Conservation (phyloP, 1,140 invertebrate genomes). For the Drosophila willistoni region DNA sequence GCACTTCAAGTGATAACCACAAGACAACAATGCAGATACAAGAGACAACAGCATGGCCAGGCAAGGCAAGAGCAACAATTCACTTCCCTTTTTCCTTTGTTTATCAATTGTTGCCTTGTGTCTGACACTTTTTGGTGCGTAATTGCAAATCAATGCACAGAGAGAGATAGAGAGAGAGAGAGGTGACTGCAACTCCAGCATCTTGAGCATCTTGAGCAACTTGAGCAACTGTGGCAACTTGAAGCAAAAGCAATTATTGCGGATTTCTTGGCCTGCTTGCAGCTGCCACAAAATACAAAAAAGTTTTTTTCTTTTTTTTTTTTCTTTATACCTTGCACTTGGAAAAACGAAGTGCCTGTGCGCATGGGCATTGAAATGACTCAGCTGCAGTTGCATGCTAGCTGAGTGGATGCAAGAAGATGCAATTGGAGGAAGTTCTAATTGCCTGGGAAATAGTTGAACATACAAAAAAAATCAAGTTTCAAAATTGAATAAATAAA, state of each 20-base stretch:
- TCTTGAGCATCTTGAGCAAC: neutral
- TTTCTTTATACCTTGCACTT: conserved; percentile 23
- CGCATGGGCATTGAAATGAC: conserved; percentile 38
- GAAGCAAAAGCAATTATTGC: conserved; percentile 32
- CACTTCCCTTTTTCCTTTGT: conserved; percentile 43
- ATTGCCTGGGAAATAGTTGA: conserved; percentile 54
- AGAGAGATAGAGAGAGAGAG: conserved; percentile 5
- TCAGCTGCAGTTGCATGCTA: conserved; percentile 32
- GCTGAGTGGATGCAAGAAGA: conserved; percentile 8
- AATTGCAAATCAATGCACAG: conserved; percentile 54
- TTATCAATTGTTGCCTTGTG: conserved; percentile 48
- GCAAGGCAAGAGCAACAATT: conserved; percentile 21
- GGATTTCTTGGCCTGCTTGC: conserved; percentile 19
- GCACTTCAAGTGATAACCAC: conserved; percentile 75
- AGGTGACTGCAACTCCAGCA: conserved; percentile 14
- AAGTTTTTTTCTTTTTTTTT: neutral
- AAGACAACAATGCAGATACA: conserved; percentile 43
- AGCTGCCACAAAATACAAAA: conserved; percentile 1
- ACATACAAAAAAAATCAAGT: neutral
- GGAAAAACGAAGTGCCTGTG: conserved; percentile 13
- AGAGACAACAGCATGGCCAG: conserved; percentile 1
- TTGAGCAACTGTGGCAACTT: neutral
- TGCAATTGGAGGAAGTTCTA: conserved; percentile 42
- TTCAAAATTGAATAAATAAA: conserved; percentile 30
- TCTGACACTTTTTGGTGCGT: conserved; percentile 54